phyloP scores from a whole-genome alignment of 2,797 vertebrate species.

The Macropus fuliginosus region DNA sequence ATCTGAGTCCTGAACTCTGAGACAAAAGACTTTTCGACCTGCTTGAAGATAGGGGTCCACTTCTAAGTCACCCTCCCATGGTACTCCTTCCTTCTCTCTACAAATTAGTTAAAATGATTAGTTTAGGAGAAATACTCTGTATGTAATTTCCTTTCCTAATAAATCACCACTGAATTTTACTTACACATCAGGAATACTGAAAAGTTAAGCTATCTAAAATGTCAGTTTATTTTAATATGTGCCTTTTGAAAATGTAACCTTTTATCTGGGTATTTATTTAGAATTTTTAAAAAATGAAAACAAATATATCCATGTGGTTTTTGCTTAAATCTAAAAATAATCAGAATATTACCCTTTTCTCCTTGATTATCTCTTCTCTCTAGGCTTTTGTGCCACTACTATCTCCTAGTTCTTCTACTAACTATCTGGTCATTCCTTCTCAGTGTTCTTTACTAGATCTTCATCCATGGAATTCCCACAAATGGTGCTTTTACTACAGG shows the following conservation, averaged over 20 bases:
- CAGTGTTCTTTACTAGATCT: neutral
- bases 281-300: neutral
- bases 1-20: neutral
- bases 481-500: neutral
- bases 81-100: neutral
- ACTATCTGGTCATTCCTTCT: neutral
- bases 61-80: neutral
- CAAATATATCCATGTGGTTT: neutral
- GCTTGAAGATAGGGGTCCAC: neutral
- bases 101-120: neutral
- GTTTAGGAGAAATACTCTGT: neutral
- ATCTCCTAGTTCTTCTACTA: neutral
- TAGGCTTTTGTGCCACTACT: neutral
- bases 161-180: neutral
- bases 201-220: neutral
- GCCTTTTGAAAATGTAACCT: neutral
- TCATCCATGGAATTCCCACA: neutral
- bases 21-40: neutral
- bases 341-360: neutral
- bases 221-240: neutral
- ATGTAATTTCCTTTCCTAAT: neutral
- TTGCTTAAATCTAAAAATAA: neutral
- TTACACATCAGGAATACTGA: neutral
- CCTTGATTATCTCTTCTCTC: neutral
- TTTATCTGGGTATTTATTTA: neutral